These are phyloP conservation scores for Excalfactoria chinensis DNA, from an alignment of 2,113 vertebrate species.

Conservation along the genomic window DNA sequence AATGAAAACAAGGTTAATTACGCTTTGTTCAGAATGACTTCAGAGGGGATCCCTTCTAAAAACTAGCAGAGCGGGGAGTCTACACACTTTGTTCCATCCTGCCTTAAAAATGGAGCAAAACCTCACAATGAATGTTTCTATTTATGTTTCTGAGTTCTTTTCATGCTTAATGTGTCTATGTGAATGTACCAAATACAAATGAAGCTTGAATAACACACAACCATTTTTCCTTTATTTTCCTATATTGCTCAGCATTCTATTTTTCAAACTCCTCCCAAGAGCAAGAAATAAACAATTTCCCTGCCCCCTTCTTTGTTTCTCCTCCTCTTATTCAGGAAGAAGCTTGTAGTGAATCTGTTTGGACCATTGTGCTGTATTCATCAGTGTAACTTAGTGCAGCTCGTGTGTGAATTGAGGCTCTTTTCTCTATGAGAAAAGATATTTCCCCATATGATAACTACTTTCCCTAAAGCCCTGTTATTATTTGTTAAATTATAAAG, in stretches of 20 bases:
- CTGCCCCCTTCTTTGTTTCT: conserved; percentile 26
- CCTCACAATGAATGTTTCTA: conserved; percentile 28
- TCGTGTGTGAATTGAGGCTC: background rate
- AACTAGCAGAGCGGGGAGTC: background rate
- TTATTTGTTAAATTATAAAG: background rate
- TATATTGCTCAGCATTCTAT: conserved; percentile 30
- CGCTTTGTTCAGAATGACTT: conserved; percentile 22
- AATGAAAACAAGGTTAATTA: conserved; percentile 42
- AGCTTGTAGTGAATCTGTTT: conserved; percentile 28
- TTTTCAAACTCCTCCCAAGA: conserved; percentile 41
- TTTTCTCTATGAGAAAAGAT: conserved; percentile 17
- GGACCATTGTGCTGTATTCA: conserved; percentile 41
- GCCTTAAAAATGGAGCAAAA: conserved; percentile 32
- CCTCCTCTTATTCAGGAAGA: background rate
- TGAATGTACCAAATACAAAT: conserved; percentile 34
- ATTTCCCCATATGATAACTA: background rate
- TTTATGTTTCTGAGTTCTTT: conserved; percentile 48
- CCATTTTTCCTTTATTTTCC: background rate
- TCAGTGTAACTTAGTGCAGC: background rate
- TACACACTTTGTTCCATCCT: background rate
- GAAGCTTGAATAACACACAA: conserved; percentile 23
- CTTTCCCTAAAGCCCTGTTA: background rate
- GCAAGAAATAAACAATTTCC: conserved; percentile 40
- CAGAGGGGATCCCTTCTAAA: conserved; percentile 28
- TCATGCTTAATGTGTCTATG: conserved; percentile 26